Percentiles rank a stretch among this genome's conserved stretches.
phyloP scores from a whole-genome alignment of 2,888 invertebrate genomes.

The Diadegma fenestrale region DNA sequence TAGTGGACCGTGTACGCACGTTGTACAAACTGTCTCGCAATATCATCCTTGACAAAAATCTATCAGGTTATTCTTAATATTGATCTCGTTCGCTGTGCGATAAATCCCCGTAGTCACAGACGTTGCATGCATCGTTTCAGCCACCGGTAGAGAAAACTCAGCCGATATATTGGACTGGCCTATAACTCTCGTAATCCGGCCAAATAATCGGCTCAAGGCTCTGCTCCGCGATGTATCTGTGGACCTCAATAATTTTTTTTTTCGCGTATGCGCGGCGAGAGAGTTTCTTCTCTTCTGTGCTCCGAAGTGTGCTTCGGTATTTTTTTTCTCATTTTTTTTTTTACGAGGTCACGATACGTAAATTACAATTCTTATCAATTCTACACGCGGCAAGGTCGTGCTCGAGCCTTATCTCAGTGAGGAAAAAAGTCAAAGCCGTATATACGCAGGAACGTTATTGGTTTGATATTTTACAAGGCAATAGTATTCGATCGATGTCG shows the following conservation, averaged over 20 bases:
- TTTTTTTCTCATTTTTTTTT: conserved; percentile 5
- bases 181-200: conserved; percentile 60
- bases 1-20: neutral
- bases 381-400: conserved; percentile 77
- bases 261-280: conserved; percentile 1
- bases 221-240: conserved; percentile 17
- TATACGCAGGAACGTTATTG: conserved; percentile 36
- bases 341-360: conserved; percentile 77
- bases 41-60: neutral
- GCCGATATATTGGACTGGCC: conserved; percentile 58
- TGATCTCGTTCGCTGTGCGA: neutral
- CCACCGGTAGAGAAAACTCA: conserved; percentile 20
- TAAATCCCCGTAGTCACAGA: conserved; percentile 10
- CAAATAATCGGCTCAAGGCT: conserved; percentile 63
- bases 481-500: conserved; percentile 7
- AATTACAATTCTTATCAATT: conserved; percentile 81
- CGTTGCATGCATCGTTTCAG: conserved; percentile 16
- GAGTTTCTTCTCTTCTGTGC: conserved; percentile 17
- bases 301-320: conserved; percentile 7
- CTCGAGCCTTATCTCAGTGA: conserved; percentile 53
- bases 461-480: conserved; percentile 21
- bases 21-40: neutral
- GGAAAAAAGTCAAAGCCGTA: conserved; percentile 39
- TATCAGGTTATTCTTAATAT: conserved; percentile 8
- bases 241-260: conserved; percentile 6